phyloP scores from a whole-genome alignment of 1,140 invertebrate genomes.

The Drosophila paulistorum region DNA sequence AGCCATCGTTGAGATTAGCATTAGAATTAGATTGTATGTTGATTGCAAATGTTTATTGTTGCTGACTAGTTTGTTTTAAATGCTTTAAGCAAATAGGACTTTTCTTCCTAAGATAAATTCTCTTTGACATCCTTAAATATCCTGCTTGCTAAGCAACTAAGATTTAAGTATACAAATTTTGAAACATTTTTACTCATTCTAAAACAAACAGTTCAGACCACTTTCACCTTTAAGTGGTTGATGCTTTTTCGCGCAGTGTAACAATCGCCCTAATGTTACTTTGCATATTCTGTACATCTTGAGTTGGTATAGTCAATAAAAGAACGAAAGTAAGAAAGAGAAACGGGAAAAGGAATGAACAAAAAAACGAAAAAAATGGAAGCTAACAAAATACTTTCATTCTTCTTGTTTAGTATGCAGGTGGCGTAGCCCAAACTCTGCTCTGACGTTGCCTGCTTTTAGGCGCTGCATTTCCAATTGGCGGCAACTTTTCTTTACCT shows the following conservation, averaged over 20 bases:
- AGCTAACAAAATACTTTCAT: constrained; percentile 31
- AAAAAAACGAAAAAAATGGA: constrained; percentile 2
- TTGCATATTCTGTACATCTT: constrained; percentile 67
- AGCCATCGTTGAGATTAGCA: no score
- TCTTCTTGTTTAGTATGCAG: constrained; percentile 70
- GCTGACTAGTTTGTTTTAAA: no score
- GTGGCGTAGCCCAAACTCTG: constrained; percentile 34
- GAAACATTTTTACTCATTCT: no score
- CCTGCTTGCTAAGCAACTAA: no score
- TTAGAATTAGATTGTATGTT: no score
- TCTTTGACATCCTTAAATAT: no score
- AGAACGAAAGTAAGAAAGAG: constrained; percentile 3
- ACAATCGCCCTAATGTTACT: constrained; percentile 23
- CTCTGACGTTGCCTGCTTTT: constrained; percentile 31
- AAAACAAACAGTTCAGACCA: no score
- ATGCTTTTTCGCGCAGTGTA: not conserved
- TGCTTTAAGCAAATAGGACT: no score
- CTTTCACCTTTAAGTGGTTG: no score
- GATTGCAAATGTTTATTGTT: no score
- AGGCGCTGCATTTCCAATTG: constrained; percentile 61
- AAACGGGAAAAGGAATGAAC: not conserved
- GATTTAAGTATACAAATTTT: no score
- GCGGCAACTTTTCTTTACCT: constrained; percentile 40
- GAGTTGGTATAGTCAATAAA: constrained; percentile 68
- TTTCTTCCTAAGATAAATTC: no score